Percentiles rank a stretch among this genome's conserved stretches.
Conservation (phyloP, 2,888 invertebrate species). For the Lochmaea capreae region DNA sequence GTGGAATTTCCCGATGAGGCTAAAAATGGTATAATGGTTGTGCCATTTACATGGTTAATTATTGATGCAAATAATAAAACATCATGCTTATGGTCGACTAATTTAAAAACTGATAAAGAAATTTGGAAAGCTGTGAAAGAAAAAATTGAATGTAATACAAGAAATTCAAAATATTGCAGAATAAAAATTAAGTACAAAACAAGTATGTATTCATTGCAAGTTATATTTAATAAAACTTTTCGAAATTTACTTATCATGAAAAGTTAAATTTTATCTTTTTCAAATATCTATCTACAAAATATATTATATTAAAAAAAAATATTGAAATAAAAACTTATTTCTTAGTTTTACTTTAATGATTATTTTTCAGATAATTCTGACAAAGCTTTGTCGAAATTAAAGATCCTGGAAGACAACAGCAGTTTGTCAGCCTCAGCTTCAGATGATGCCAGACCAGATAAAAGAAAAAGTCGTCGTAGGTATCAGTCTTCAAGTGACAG, state of each 20-base stretch:
- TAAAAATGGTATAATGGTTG: slow-evolving; percentile 5
- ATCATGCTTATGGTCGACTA: slow-evolving; percentile 10
- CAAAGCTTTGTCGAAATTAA: slow-evolving; percentile 2
- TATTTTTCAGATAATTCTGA: slow-evolving; percentile 1
- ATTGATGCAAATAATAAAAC: slow-evolving; percentile 11
- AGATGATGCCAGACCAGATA: slow-evolving; percentile 1
- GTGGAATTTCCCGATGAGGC: slow-evolving; percentile 15
- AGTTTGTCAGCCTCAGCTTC: slow-evolving; percentile 3
- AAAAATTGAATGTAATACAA: slow-evolving; percentile 1
- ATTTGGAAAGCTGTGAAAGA: slow-evolving; percentile 7
- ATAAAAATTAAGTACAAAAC: slow-evolving; percentile 8
- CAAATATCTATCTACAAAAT: neutral
- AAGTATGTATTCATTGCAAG: slow-evolving; percentile 5
- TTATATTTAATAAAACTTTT: slow-evolving; percentile 1
- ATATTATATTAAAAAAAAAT: neutral
- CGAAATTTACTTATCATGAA: neutral
- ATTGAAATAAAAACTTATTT: neutral
- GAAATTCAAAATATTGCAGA: slow-evolving; percentile 5
- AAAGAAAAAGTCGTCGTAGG: neutral
- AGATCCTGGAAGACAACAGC: slow-evolving; percentile 1
- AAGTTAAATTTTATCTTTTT: slow-evolving; percentile 4
- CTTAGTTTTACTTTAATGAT: neutral
- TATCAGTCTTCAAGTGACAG: neutral
- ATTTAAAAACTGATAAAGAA: slow-evolving; percentile 11
- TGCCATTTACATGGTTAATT: slow-evolving; percentile 19